Evolutionary conservation across 2,797 vertebrate species (phyloP), one percentile per base, ranked within the genome.

Genomic region (Brachyalestes nurse): DNA sequence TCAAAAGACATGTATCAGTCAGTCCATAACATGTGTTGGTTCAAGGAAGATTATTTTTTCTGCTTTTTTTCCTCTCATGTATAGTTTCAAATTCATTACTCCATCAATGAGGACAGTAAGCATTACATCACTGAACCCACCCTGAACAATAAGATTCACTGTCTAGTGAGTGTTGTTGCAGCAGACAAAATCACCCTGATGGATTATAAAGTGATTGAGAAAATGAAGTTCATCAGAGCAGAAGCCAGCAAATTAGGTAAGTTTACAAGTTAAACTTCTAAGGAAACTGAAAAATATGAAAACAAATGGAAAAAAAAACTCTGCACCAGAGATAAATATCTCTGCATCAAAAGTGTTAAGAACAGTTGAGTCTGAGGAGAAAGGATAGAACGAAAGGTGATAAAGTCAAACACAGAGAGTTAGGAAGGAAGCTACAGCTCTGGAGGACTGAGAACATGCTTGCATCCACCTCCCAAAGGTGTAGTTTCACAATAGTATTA

Each of bases 101-200:
- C 57, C 45, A 61, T 75, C 7, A 0, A 13, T 8, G 21, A 75
- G 8, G 40, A 28, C 2, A 25, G 5, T 6, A 28, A 14, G 28
- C 0, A 57, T 58, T 75, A 75, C 73, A 45, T 25, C 25, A 47
- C 6, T 1, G 10, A 45, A 1, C 58, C 73, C 13, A 23, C 21
- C 3, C 62, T 67, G 47, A 57, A 23, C 4, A 34, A 77, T 8
- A 19, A 77, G 51, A 40, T 67, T n/a, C 75, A 77, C 75, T 77
- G 75, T 16, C 64, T 77, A 4, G 47, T 77, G 25, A 66, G n/a
- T 5, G 28, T 64, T 16, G 19, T 64, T 17, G 4, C 61, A 74
- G 81, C 70, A 10, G 53, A 82, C 28, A 67, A 0, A 8, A 13
- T 82, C n/a, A 12, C 61, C 14, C 0, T 69, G 14, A 67, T 82